Conservation (phyloP, 1,140 invertebrate genomes). For the Gonatopus flavifemur region DNA sequence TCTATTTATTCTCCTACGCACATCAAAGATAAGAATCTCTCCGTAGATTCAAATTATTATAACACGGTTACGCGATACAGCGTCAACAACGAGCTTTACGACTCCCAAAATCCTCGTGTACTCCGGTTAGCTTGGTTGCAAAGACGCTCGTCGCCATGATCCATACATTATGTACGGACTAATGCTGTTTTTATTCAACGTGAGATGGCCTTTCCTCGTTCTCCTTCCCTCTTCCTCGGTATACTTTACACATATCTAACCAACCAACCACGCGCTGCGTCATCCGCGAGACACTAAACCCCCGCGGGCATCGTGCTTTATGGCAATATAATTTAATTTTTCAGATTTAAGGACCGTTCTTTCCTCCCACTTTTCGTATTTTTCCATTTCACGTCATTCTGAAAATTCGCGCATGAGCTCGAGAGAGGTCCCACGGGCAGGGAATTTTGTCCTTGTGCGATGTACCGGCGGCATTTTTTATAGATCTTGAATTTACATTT, state of each 20-base stretch:
- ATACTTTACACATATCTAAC: background rate
- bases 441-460: no score
- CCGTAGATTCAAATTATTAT: slow-evolving; percentile 51
- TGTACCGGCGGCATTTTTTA: no score
- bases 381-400: no score
- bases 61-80: slow-evolving; percentile 32
- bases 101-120: slow-evolving; percentile 44
- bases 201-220: background rate
- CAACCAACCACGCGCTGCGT: slow-evolving; percentile 16
- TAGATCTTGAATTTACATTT: no score
- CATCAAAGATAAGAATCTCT: no score
- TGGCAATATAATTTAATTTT: slow-evolving; percentile 57
- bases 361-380: slow-evolving; percentile 35
- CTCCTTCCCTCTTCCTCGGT: background rate
- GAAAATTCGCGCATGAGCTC: no score
- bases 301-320: slow-evolving; percentile 44
- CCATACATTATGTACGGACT: slow-evolving; percentile 55
- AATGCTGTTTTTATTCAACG: slow-evolving; percentile 56
- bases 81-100: slow-evolving; percentile 42
- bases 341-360: slow-evolving; percentile 52
- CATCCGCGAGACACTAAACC: slow-evolving; percentile 42
- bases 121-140: slow-evolving; percentile 28
- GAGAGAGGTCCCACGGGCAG: no score
- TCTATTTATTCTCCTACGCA: no score
- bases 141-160: slow-evolving; percentile 38